These are phyloP conservation scores for Danaus chrysippus DNA, from an alignment of 2,888 invertebrate genomes.

Conservation along the genomic window DNA sequence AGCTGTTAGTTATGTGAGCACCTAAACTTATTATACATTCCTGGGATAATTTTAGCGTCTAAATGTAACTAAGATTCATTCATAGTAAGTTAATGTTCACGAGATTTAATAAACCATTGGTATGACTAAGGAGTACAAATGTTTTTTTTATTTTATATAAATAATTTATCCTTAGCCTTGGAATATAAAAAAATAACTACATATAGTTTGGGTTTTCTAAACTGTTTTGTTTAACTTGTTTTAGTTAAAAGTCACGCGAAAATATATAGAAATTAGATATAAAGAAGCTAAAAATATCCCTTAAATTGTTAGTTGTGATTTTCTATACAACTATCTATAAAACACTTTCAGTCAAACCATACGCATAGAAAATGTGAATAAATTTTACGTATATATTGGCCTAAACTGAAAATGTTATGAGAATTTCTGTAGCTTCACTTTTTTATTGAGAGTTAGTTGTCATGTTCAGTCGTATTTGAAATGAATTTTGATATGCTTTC, in stretches of 20 bases:
- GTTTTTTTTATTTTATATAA: too few relatives aligned
- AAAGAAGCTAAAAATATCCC: constrained; percentile 23
- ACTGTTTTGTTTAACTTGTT: too few relatives aligned
- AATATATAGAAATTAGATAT: not conserved
- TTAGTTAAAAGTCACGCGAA: too few relatives aligned
- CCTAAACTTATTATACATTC: constrained; percentile 37
- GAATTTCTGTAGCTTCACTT: constrained; percentile 6
- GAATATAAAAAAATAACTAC: too few relatives aligned
- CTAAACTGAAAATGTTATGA: constrained; percentile 24
- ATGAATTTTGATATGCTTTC: constrained; percentile 23
- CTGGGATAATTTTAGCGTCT: constrained; percentile 23
- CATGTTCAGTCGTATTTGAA: constrained; percentile 22
- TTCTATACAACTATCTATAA: constrained; percentile 18
- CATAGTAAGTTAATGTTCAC: not conserved
- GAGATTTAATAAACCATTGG: not conserved
- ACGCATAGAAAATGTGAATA: not conserved
- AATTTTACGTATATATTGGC: not conserved
- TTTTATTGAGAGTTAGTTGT: constrained; percentile 21
- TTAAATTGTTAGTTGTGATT: constrained; percentile 14
- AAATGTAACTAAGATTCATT: not conserved
- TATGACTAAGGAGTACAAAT: not conserved
- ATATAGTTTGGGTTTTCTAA: too few relatives aligned
- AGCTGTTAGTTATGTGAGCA: constrained; percentile 66
- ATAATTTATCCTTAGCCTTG: too few relatives aligned
- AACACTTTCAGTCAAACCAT: constrained; percentile 20